A percentile compares a stretch with the other conserved stretches of the same genome.
These are phyloP conservation scores for Drosophila anomalipes DNA, from an alignment of 2,888 invertebrate genomes.

Conservation along the genomic window DNA sequence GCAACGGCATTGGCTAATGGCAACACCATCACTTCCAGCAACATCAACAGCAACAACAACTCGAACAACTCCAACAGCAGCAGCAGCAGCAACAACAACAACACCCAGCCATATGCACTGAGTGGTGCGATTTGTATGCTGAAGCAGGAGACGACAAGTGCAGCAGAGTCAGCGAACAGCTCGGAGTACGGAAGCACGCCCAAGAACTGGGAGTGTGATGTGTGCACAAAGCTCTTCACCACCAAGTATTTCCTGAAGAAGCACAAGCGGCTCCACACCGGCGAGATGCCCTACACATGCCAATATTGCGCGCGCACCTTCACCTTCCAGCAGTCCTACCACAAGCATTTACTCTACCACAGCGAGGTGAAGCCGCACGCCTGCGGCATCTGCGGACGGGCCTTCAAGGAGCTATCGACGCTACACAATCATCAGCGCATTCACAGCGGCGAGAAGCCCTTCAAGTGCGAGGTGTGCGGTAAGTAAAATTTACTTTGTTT, in stretches of 20 bases:
- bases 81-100: constrained; percentile 8
- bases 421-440: constrained; percentile 94
- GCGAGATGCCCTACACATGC: constrained; percentile 95
- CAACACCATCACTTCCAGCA: constrained; percentile 4
- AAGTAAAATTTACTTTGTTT: constrained; percentile 61
- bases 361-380: constrained; percentile 93
- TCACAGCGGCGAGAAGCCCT: constrained; percentile 92
- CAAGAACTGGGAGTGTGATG: constrained; percentile 94
- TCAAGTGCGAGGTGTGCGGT: constrained; percentile 95
- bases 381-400: constrained; percentile 91
- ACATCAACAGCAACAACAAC: constrained; percentile 1
- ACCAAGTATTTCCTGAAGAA: constrained; percentile 96
- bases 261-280: constrained; percentile 94
- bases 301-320: constrained; percentile 93
- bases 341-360: constrained; percentile 94
- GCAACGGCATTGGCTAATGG: constrained; percentile 34
- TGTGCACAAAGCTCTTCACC: constrained; percentile 93
- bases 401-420: constrained; percentile 94
- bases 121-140: constrained; percentile 73
- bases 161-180: constrained; percentile 21
- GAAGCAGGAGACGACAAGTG: constrained; percentile 47
- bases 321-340: constrained; percentile 95
- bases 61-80: constrained; percentile 6
- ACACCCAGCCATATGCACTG: constrained; percentile 60
- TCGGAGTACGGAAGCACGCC: constrained; percentile 85